Conservation (phyloP, 2,113 vertebrate genomes). For the Cardinalis cardinalis region DNA sequence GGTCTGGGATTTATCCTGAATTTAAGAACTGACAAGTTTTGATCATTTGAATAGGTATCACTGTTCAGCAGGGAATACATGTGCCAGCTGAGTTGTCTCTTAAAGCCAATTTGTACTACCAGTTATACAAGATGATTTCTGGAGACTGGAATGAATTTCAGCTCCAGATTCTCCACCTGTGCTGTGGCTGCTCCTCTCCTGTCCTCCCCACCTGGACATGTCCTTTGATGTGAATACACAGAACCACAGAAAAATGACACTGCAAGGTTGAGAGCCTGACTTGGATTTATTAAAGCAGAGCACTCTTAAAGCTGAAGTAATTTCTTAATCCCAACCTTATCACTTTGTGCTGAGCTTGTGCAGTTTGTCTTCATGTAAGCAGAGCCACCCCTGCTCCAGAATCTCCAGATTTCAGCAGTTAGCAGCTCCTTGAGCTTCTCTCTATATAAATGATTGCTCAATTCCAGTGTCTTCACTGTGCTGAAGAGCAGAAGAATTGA, state of each 20-base stretch:
- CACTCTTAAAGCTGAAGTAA: background rate
- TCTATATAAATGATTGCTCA: background rate
- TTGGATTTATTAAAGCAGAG: background rate
- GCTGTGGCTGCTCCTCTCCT: background rate
- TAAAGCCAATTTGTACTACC: conserved; percentile 71
- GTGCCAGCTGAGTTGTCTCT: conserved; percentile 61
- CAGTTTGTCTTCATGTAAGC: background rate
- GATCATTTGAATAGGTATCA: conserved; percentile 74
- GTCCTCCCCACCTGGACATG: background rate
- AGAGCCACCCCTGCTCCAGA: background rate
- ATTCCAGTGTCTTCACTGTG: background rate
- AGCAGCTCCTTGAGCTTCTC: background rate
- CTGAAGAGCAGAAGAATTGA: background rate
- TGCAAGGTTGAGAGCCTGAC: background rate
- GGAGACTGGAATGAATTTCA: conserved; percentile 19
- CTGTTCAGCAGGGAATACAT: conserved; percentile 67
- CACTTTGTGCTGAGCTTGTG: background rate
- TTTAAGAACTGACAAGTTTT: conserved; percentile 71
- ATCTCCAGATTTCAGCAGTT: background rate
- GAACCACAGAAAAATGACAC: background rate
- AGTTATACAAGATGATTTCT: conserved; percentile 62
- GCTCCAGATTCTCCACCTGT: conserved; percentile 14
- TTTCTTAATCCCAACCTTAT: background rate
- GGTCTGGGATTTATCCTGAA: conserved; percentile 68
- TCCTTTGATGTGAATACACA: background rate